A percentile compares a stretch with the other conserved stretches of the same genome.
phyloP scores from a whole-genome alignment of 2,888 invertebrate genomes.

The Altica lythri region DNA sequence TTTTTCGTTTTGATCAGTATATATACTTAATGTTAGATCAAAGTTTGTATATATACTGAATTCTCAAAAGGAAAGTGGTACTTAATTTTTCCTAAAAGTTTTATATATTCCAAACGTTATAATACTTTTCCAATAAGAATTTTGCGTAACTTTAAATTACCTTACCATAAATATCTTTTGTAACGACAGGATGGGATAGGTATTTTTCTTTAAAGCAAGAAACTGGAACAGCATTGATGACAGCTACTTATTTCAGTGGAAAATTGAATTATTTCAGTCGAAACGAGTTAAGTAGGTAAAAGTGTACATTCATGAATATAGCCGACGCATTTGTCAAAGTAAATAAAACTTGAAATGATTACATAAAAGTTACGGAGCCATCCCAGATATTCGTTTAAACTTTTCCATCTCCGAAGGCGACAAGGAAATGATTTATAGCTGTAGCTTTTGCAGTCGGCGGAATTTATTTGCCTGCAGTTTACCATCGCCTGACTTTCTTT shows the following conservation, averaged over 20 bases:
- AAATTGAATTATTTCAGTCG: slow-evolving; percentile 27
- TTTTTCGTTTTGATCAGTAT: too few species aligned
- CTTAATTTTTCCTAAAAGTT: neutral
- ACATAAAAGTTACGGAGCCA: slow-evolving; percentile 40
- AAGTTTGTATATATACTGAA: too few species aligned
- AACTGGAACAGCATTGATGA: slow-evolving; percentile 11
- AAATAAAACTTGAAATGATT: slow-evolving; percentile 35
- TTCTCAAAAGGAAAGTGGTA: too few species aligned
- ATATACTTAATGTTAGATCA: too few species aligned
- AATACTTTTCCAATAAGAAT: slow-evolving; percentile 14
- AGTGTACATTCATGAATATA: slow-evolving; percentile 27
- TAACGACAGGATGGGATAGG: neutral
- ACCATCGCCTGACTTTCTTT: slow-evolving; percentile 22
- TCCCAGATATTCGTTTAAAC: slow-evolving; percentile 50
- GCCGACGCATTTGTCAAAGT: slow-evolving; percentile 27
- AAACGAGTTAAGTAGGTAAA: slow-evolving; percentile 27
- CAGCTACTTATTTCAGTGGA: slow-evolving; percentile 24
- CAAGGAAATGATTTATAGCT: slow-evolving; percentile 48
- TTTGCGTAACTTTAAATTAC: slow-evolving; percentile 17
- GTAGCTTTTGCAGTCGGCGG: slow-evolving; percentile 42
- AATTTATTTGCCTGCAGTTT: slow-evolving; percentile 30
- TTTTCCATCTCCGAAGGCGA: slow-evolving; percentile 47
- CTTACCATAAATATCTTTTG: slow-evolving; percentile 12
- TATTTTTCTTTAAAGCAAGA: slow-evolving; percentile 13
- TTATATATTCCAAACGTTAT: slow-evolving; percentile 4